Base-by-base conservation (phyloP, 2,888 invertebrate species). In the Hydrotaea diabolus region DNA sequence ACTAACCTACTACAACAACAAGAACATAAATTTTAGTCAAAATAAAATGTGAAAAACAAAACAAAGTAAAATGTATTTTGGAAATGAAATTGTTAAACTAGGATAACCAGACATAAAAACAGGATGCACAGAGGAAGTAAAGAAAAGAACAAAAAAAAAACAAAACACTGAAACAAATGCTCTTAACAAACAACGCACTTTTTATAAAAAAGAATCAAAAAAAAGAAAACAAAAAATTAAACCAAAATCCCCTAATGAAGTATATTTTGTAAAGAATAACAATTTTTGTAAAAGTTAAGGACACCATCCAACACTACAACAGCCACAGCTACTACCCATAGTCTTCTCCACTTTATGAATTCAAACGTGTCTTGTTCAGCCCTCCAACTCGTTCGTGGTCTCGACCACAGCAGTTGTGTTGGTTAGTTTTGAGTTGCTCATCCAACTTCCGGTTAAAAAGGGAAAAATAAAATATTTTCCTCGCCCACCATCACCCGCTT, bases 11-110 rank as follows among this genome's bases (percentile, higher is more conserved):
- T 49, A 49, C 15, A n/a, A 39, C 13, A 49, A 49, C 49, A 49
- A 49, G 13, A 49, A n/a, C 3, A 39, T 39, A 39, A 4, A 39
- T 39, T 49, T n/a, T 49, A 39, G 59, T 19, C 13, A 57, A 39
- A 17, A 71, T 39, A 59, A 78, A 23, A 66, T n/a, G 36, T 31
- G 36, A 11, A 53, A 49, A 71, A n/a, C 39, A 21, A 26, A 49
- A n/a, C 39, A 21, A 26, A 49, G n/a, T n/a, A 57, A 59, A n/a
- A 62, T 69, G 39, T 66, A 73, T 74, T 74, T 74, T 74, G 59
- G 39, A 74, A 74, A 62, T 26, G 59, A 39, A 59, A 74, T 36
- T 73, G 73, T 57, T 62, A 59, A 59, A 74, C 57, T 46, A 57
- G 21, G 19, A 73, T 23, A 0, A 26, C 0, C 31, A 36, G 13